Evolutionary conservation across 92 coral and sea anemone species (phyloP).

Genomic region (Phenganax subtilis): DNA sequence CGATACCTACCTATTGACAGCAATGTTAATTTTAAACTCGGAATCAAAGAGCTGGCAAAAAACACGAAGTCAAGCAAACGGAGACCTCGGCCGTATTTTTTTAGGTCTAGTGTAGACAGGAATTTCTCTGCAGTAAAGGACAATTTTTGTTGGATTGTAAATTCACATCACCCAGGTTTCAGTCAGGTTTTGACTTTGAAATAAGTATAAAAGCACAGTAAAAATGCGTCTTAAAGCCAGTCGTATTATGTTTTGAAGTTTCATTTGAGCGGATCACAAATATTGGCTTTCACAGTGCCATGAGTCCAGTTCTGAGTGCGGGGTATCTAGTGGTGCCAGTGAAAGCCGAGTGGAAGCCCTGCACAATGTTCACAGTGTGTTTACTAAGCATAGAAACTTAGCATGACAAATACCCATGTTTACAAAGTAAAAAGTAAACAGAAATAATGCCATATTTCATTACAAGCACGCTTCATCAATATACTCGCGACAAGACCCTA

Average conservation of each 20-base stretch:
- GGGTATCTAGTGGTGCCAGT: background rate
- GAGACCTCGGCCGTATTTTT: too few species aligned
- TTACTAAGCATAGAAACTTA: constrained; percentile 24
- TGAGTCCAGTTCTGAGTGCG: background rate
- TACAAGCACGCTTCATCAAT: constrained; percentile 36
- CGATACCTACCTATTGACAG: constrained; percentile 42
- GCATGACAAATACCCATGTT: constrained; percentile 39
- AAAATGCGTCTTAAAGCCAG: too few species aligned
- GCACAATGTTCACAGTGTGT: background rate
- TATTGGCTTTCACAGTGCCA: background rate
- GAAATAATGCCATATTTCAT: constrained; percentile 12
- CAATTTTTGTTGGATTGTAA: too few species aligned
- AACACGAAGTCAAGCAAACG: too few species aligned
- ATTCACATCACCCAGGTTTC: too few species aligned
- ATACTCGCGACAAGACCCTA: constrained; percentile 23
- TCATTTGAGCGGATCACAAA: background rate
- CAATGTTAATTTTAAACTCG: constrained; percentile 31
- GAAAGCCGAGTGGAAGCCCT: background rate
- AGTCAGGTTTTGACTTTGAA: too few species aligned
- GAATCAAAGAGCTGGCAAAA: constrained; percentile 21
- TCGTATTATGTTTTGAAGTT: too few species aligned
- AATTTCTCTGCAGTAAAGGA: too few species aligned
- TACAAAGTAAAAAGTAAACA: constrained; percentile 20
- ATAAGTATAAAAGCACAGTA: too few species aligned
- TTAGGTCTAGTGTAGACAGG: too few species aligned